Evolutionary conservation across 2,888 invertebrate species (phyloP).

Genomic region (Heliconius ethilla): DNA sequence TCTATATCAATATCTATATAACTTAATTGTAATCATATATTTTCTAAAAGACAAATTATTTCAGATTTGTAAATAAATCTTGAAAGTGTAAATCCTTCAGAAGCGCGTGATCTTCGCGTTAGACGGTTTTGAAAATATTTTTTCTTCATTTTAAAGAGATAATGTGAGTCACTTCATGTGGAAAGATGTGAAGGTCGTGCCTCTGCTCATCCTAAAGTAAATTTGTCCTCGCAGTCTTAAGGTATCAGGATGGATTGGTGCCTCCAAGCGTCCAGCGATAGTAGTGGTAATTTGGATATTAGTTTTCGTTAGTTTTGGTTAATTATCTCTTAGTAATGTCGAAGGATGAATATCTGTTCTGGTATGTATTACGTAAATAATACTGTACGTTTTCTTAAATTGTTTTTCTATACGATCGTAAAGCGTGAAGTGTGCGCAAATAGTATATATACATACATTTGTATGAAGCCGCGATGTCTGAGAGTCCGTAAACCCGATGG

Average conservation of each 20-base stretch:
- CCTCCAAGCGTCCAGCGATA: slow-evolving; percentile 25
- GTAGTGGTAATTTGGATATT: slow-evolving; percentile 26
- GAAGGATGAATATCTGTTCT: slow-evolving; percentile 26
- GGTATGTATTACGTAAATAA: slow-evolving; percentile 34
- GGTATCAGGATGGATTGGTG: slow-evolving; percentile 62
- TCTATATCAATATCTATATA: neutral
- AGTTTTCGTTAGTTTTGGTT: slow-evolving; percentile 34
- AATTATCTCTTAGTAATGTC: slow-evolving; percentile 36
- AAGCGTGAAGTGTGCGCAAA: slow-evolving; percentile 21
- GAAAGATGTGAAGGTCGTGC: slow-evolving; percentile 51
- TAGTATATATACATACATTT: neutral
- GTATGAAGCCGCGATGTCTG: neutral
- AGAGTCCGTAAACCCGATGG: too few relatives aligned
- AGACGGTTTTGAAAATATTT: slow-evolving; percentile 49
- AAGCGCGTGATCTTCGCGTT: slow-evolving; percentile 50
- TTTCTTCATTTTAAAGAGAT: slow-evolving; percentile 46
- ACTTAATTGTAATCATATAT: slow-evolving; percentile 2
- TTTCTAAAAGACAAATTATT: slow-evolving; percentile 26
- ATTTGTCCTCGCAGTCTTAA: slow-evolving; percentile 66
- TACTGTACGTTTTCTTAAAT: slow-evolving; percentile 19
- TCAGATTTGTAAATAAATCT: slow-evolving; percentile 41
- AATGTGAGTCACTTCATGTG: slow-evolving; percentile 49
- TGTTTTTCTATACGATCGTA: slow-evolving; percentile 21
- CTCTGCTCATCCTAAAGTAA: slow-evolving; percentile 55
- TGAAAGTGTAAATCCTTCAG: slow-evolving; percentile 41